Percentiles rank a stretch among this genome's conserved stretches.
phyloP scores from a whole-genome alignment of 2,797 vertebrate genomes.

The Kryptopterus vitreolus region DNA sequence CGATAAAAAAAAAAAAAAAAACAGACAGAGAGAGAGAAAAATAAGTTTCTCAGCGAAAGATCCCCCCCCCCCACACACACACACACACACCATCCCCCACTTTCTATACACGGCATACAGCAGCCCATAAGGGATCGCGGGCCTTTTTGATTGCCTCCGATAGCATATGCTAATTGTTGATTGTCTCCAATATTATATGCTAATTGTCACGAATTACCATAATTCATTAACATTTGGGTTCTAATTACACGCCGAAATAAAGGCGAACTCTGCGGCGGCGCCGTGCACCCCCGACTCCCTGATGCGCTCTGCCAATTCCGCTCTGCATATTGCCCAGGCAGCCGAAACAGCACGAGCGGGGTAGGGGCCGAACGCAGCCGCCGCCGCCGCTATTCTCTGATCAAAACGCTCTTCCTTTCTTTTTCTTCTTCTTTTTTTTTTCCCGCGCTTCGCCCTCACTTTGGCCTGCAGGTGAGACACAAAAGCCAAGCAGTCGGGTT shows the following conservation, averaged over 20 bases:
- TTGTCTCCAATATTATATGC: constrained; percentile 80
- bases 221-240: constrained; percentile 81
- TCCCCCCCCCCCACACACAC: no score
- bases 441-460: constrained; percentile 52
- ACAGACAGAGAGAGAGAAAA: neutral
- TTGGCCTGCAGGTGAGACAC: constrained; percentile 68
- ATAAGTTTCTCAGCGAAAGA: neutral
- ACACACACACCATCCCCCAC: constrained; percentile 29
- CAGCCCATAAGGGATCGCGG: constrained; percentile 65
- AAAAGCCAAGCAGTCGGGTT: constrained; percentile 47
- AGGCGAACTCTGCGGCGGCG: constrained; percentile 60
- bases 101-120: constrained; percentile 63
- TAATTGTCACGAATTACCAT: constrained; percentile 80
- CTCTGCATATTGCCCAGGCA: constrained; percentile 67
- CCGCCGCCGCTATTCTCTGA: constrained; percentile 68
- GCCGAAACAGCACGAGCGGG: constrained; percentile 71
- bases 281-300: constrained; percentile 71
- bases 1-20: no score
- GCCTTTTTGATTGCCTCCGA: constrained; percentile 71
- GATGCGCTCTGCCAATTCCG: constrained; percentile 67
- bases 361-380: constrained; percentile 68
- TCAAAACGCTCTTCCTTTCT: constrained; percentile 66
- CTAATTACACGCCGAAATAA: constrained; percentile 76
- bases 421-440: constrained; percentile 61
- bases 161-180: constrained; percentile 79